These are phyloP conservation scores for Bradypus variegatus DNA, from an alignment of 2,797 vertebrate genomes.

Conservation along the genomic window DNA sequence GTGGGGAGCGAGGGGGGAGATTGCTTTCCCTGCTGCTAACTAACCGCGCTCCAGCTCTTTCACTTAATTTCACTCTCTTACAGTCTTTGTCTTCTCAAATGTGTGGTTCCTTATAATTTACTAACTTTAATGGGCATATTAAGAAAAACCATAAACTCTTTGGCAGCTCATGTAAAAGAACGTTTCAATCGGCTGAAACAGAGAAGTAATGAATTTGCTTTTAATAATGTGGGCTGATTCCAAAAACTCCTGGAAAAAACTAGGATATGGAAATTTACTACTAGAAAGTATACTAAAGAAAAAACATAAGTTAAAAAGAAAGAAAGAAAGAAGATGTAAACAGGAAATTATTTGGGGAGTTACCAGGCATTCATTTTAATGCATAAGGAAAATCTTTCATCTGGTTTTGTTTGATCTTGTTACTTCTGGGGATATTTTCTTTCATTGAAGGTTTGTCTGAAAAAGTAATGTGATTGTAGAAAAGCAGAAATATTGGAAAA, in stretches of 20 bases:
- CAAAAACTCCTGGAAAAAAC: not conserved
- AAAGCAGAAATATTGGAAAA: not conserved
- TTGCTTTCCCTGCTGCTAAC: not conserved
- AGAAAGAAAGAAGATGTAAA: conserved; percentile 8
- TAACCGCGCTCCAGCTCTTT: not conserved
- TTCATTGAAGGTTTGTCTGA: conserved; percentile 23
- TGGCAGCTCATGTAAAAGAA: conserved; percentile 35
- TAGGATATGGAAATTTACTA: not conserved
- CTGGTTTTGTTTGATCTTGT: conserved; percentile 20
- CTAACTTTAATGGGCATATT: conserved; percentile 47
- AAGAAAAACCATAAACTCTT: conserved; percentile 52
- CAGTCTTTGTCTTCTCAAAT: not conserved
- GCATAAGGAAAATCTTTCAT: conserved; percentile 12
- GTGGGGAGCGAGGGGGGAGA: not conserved
- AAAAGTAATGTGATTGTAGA: not conserved
- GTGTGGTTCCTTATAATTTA: conserved; percentile 42
- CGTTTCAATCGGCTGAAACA: not conserved
- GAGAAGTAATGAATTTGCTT: conserved; percentile 18
- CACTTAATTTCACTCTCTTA: not conserved
- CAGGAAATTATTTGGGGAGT: conserved; percentile 34
- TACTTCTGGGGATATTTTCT: not conserved
- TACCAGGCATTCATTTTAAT: not conserved
- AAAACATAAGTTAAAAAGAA: not conserved
- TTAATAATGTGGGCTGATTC: conserved; percentile 3
- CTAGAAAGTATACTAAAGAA: not conserved